Conservation (phyloP, 2,797 vertebrate species). For the Avahi laniger region DNA sequence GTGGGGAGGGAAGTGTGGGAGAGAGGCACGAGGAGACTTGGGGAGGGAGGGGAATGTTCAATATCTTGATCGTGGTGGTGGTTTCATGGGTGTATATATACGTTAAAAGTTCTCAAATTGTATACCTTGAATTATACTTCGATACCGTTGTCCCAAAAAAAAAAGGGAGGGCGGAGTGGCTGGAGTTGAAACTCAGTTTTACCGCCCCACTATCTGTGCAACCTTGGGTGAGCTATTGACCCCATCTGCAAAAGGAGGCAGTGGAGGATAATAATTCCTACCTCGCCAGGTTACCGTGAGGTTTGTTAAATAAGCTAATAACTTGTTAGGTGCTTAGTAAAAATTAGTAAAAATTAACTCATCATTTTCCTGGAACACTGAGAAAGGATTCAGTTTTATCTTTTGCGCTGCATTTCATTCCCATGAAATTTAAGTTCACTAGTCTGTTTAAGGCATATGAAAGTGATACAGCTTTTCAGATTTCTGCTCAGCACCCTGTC, state of each 20-base stretch:
- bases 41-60: accelerated
- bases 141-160: neutral
- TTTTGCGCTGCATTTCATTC: neutral
- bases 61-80: neutral
- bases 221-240: neutral
- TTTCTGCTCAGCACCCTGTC: neutral
- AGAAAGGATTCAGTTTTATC: neutral
- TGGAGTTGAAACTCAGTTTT: neutral
- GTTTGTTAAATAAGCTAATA: neutral
- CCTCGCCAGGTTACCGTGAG: neutral
- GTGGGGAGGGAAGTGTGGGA: neutral
- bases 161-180: neutral
- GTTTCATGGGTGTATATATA: neutral
- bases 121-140: neutral
- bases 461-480: neutral
- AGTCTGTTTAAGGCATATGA: neutral
- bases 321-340: neutral
- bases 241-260: neutral
- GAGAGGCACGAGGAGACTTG: neutral
- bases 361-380: neutral
- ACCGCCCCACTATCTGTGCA: too few relatives aligned
- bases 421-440: neutral
- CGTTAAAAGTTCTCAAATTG: neutral
- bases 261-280: neutral
- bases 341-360: neutral